phyloP scores from a whole-genome alignment of 2,113 vertebrate species.

The Apistogramma diplotaenia region DNA sequence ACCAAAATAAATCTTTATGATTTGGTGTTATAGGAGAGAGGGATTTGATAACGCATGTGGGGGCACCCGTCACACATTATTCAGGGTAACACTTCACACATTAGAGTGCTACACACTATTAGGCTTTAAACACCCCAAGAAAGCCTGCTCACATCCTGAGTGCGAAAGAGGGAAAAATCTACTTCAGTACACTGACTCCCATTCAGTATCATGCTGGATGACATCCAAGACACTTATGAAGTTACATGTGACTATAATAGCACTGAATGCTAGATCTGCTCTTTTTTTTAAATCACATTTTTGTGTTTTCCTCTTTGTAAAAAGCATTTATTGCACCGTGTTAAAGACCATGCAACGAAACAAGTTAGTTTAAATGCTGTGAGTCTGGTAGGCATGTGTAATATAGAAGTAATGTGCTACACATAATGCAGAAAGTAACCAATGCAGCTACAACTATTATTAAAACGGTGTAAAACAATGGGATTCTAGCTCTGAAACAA shows the following conservation, averaged over 20 bases:
- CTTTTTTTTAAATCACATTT: neutral
- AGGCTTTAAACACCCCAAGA: neutral
- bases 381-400: neutral
- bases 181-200: neutral
- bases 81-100: neutral
- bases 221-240: neutral
- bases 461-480: neutral
- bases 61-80: neutral
- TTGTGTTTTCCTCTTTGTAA: neutral
- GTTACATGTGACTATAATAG: neutral
- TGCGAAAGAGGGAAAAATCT: neutral
- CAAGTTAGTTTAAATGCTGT: neutral
- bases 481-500: neutral
- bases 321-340: neutral
- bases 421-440: slow-evolving; percentile 9
- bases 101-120: slow-evolving; percentile 11
- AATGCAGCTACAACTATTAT: slow-evolving; percentile 2
- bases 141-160: neutral
- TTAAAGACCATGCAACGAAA: neutral
- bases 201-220: neutral
- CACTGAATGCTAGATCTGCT: neutral
- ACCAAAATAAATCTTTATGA: neutral
- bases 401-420: neutral
- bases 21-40: neutral
- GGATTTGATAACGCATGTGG: neutral